Conservation (phyloP, 2,888 invertebrate species). For the Agonum fuliginosum region DNA sequence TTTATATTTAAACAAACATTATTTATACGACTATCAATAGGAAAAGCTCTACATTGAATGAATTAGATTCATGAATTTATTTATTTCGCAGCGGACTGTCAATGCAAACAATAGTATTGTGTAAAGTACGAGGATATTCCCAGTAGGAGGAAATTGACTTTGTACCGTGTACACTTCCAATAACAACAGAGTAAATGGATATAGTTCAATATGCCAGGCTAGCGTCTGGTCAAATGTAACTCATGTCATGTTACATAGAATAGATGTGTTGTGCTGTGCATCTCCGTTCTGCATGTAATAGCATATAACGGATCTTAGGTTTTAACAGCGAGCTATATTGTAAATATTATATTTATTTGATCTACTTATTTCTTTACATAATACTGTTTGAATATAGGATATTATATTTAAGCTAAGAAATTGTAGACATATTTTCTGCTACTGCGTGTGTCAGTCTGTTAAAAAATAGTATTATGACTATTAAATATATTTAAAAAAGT, state of each 20-base stretch:
- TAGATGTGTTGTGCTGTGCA: background rate
- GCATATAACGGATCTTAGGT: background rate
- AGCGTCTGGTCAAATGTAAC: slow-evolving; percentile 32
- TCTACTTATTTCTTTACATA: no score
- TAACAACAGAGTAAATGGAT: slow-evolving; percentile 35
- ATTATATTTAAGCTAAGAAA: no score
- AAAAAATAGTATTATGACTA: no score
- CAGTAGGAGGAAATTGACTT: slow-evolving; percentile 31
- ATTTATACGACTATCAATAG: no score
- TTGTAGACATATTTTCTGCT: no score
- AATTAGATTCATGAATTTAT: background rate
- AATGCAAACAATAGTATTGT: background rate
- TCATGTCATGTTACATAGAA: background rate
- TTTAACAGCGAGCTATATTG: background rate
- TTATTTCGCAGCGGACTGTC: slow-evolving; percentile 15
- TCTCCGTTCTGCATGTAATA: background rate
- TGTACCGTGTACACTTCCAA: slow-evolving; percentile 36
- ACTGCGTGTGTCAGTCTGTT: no score
- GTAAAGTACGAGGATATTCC: slow-evolving; percentile 11
- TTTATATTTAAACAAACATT: no score
- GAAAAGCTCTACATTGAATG: no score
- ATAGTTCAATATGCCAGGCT: slow-evolving; percentile 24
- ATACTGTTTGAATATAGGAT: no score
- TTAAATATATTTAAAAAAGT: no score
- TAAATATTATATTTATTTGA: no score